A percentile compares a stretch with the other conserved stretches of the same genome.
These are phyloP conservation scores for Drosophila tsacasi DNA, from an alignment of 1,140 invertebrate genomes.

Conservation along the genomic window DNA sequence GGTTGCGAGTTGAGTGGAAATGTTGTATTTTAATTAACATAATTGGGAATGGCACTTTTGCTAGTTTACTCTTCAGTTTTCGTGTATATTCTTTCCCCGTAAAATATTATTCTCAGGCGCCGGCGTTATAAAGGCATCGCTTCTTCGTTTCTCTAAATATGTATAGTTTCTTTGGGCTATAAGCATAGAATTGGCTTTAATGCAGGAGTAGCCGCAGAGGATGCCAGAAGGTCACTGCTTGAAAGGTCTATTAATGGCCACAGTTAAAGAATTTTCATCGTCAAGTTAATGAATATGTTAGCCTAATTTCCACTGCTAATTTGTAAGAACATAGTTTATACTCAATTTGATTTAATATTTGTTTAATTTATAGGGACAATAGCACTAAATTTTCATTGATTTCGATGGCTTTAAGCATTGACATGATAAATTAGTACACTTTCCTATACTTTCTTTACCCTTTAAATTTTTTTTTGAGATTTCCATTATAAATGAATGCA, in stretches of 20 bases:
- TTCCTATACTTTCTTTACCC: neutral
- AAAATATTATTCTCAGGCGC: neutral
- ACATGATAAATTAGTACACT: constrained; percentile 2
- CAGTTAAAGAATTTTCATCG: neutral
- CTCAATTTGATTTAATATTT: neutral
- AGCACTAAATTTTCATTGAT: neutral
- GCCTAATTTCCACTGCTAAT: neutral
- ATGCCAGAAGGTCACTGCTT: constrained; percentile 3
- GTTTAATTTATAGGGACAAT: neutral
- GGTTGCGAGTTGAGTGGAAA: neutral
- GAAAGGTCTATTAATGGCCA: neutral
- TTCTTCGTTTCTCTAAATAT: too few species aligned
- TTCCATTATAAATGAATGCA: constrained; percentile 46
- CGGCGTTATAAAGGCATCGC: neutral
- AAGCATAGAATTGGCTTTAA: constrained; percentile 3
- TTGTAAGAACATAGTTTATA: neutral
- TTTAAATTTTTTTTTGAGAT: constrained; percentile 15
- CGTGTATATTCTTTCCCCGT: neutral
- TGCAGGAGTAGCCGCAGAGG: neutral
- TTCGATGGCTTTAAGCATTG: neutral
- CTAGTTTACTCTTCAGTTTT: neutral
- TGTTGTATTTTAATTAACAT: constrained; percentile 39
- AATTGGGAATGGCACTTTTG: constrained; percentile 4
- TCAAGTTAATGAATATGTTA: too few species aligned
- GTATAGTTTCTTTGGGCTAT: constrained; percentile 4